Evolutionary conservation across 2,797 vertebrate genomes (phyloP), one percentile per base, ranked within the genome.

Genomic region (Botia almorhae): DNA sequence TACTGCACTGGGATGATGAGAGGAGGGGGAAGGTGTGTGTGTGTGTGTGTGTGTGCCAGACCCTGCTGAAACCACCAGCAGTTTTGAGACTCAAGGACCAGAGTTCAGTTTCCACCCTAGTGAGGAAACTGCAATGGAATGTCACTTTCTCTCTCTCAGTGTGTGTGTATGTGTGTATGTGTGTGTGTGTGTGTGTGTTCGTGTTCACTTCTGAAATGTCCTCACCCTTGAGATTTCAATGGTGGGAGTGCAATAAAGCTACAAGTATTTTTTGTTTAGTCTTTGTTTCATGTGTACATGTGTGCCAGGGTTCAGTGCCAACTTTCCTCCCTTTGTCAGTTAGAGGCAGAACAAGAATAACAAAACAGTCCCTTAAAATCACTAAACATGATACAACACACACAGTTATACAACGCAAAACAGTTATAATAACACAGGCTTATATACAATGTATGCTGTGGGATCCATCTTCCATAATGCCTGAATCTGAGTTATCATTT

Each of bases 91-190:
- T 90, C 83, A 82, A 90, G 79, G 75, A 85, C 83, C 51, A 81
- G 82, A 43, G 83, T 85, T 87, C 56, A 50, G 75, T 87, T 90
- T 87, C 85, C 90, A 87, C 82, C 77, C 78, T 73, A 85, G 82
- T 92, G 90, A 91, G 87, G 91, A 89, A 90, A 92, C 67, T 80
- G 75, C 85, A 87, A 81, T 83, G 89, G 90, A 93, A 92, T 92
- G 88, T 87, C 78, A 51, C 55, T 60, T 39, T 65, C 46, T 82
- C 39, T 65, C 36, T 64, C 43, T 46, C 43, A 7, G 36, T 39
- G 43, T 46, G 43, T 46, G 36, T 39, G 1, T 39, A 6, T 72
- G 58, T 88, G 87, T 85, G 84, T 39, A 6, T 39, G 43, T 46
- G 43, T 46, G 36, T 39, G 36, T 39, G 36, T 68, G 58, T 88